Conservation (phyloP, 2,888 invertebrate genomes). For the Anthophora plumipes region DNA sequence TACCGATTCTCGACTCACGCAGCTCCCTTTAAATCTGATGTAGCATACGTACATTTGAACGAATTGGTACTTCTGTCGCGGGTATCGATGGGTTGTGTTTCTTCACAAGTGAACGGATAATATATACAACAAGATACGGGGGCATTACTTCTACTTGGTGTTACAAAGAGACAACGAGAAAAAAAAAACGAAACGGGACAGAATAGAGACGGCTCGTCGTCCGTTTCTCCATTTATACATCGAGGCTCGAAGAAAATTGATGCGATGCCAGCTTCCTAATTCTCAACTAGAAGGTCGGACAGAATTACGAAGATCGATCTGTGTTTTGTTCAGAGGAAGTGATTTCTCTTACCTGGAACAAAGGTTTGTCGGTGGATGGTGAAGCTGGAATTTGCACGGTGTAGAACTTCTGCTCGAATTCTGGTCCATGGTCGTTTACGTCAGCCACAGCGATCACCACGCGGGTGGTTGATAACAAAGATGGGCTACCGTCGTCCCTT, state of each 20-base stretch:
- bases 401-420: constrained; percentile 93
- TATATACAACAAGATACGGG: constrained; percentile 61
- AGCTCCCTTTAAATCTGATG: not conserved
- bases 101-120: constrained; percentile 48
- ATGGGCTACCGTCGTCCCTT: constrained; percentile 91
- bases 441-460: constrained; percentile 93
- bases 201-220: constrained; percentile 10
- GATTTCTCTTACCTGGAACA: constrained; percentile 86
- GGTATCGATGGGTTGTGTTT: not conserved
- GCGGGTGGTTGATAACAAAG: constrained; percentile 91
- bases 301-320: constrained; percentile 31
- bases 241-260: constrained; percentile 38
- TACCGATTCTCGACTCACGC: constrained; percentile 31
- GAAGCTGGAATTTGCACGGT: constrained; percentile 91
- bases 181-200: constrained; percentile 26
- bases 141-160: constrained; percentile 44
- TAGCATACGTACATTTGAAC: constrained; percentile 23
- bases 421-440: constrained; percentile 94
- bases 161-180: constrained; percentile 41
- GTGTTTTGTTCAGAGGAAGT: not conserved
- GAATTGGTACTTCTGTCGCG: constrained; percentile 12
- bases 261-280: constrained; percentile 51
- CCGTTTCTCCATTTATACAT: constrained; percentile 36
- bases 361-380: constrained; percentile 85
- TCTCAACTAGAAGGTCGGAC: constrained; percentile 44